phyloP scores from a whole-genome alignment of 1,140 invertebrate species.

The Pinna nobilis region DNA sequence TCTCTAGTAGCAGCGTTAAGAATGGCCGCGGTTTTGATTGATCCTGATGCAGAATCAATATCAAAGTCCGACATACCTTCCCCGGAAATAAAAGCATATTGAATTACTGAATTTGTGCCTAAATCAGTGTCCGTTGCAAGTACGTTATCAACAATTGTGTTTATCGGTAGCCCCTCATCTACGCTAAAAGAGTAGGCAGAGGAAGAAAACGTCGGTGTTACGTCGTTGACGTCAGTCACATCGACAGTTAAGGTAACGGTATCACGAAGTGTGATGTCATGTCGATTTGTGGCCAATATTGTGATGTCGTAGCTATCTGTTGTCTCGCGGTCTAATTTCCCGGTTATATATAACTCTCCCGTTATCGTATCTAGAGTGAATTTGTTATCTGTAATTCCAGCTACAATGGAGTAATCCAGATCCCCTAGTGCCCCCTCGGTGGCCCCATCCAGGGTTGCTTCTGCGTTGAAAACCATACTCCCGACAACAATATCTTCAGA shows the following conservation, averaged over 20 bases:
- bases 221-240: constrained; percentile 91
- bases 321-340: constrained; percentile 48
- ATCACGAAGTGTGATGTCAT: constrained; percentile 39
- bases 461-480: constrained; percentile 24
- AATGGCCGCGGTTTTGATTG: constrained; percentile 86
- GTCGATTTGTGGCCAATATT: constrained; percentile 76
- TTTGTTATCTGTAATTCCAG: constrained; percentile 79
- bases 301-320: constrained; percentile 38
- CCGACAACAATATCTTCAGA: constrained; percentile 25
- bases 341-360: constrained; percentile 48
- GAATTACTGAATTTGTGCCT: constrained; percentile 90
- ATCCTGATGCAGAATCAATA: constrained; percentile 93
- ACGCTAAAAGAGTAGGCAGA: constrained; percentile 42
- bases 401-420: constrained; percentile 88
- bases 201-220: constrained; percentile 84
- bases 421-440: constrained; percentile 78
- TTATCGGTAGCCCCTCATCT: constrained; percentile 84
- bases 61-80: constrained; percentile 82
- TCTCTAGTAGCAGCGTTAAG: constrained; percentile 88
- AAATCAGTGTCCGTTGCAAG: constrained; percentile 94
- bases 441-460: constrained; percentile 31
- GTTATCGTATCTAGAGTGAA: constrained; percentile 40
- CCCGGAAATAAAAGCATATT: constrained; percentile 75
- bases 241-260: constrained; percentile 43
- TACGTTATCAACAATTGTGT: constrained; percentile 91